These are phyloP conservation scores for Athripsodes cinereus DNA, from an alignment of 2,888 invertebrate species.

Conservation along the genomic window DNA sequence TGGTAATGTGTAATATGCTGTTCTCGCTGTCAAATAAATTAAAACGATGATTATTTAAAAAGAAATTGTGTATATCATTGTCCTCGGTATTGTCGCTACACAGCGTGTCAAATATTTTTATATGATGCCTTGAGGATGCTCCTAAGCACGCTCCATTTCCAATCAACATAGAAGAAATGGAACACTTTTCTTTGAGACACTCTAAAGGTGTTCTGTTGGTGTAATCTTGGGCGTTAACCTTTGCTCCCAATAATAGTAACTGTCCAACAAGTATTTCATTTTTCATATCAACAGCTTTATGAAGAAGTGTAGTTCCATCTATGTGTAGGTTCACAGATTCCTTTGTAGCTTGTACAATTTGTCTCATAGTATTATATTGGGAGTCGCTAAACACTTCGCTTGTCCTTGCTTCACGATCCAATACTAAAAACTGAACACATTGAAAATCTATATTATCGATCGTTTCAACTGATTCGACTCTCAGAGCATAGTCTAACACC, in stretches of 20 bases:
- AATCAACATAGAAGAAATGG: background rate
- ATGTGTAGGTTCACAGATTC: background rate
- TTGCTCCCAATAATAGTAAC: background rate
- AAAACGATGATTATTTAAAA: background rate
- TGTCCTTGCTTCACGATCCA: background rate
- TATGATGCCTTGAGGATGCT: background rate
- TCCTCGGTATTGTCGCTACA: background rate
- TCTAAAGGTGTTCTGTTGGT: background rate
- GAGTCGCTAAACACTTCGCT: background rate
- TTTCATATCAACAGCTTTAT: background rate
- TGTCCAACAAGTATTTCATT: background rate
- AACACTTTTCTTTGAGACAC: background rate
- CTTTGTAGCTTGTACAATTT: background rate
- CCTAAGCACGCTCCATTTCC: background rate
- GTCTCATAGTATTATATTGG: background rate
- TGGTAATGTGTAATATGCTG: background rate
- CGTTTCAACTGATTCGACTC: no score
- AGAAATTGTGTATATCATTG: background rate
- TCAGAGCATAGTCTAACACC: background rate
- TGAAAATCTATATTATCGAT: background rate
- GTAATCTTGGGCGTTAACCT: background rate
- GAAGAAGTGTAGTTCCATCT: background rate
- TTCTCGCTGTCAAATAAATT: background rate
- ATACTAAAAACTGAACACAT: background rate
- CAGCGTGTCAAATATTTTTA: no score